phyloP scores from a whole-genome alignment of 1,140 invertebrate genomes.

The Eumeta japonica region DNA sequence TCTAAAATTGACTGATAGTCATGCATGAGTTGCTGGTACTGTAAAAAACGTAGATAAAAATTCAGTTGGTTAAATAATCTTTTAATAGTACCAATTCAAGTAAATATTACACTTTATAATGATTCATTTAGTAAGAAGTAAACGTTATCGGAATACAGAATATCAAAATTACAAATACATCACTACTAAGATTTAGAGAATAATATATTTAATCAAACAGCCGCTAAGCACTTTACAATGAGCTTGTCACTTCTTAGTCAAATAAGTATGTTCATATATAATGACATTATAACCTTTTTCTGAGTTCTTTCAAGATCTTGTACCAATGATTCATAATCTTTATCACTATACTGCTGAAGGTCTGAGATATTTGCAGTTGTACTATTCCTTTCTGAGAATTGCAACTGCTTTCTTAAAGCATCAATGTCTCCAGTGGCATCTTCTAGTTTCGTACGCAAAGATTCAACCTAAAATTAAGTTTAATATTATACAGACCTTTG shows the following conservation, averaged over 20 bases:
- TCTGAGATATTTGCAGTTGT: no score
- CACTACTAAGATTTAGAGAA: no score
- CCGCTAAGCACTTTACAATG: no score
- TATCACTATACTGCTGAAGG: no score
- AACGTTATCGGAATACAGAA: no score
- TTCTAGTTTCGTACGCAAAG: constrained; percentile 32
- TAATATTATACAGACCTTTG: background rate
- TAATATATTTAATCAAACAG: no score
- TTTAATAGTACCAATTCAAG: no score
- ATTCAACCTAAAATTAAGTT: constrained; percentile 28
- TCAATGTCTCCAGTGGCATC: constrained; percentile 42
- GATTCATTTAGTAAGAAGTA: no score
- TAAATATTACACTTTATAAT: no score
- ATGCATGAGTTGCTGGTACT: constrained; percentile 67
- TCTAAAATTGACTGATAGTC: constrained; percentile 78
- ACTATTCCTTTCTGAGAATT: constrained; percentile 9
- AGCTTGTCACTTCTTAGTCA: background rate
- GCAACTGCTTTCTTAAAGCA: constrained; percentile 37
- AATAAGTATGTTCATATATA: background rate
- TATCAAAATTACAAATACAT: no score
- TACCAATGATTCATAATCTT: constrained; percentile 41
- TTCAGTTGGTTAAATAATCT: background rate
- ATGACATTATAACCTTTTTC: constrained; percentile 32
- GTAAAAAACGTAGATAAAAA: constrained; percentile 16
- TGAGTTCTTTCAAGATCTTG: constrained; percentile 40